These are phyloP conservation scores for Lamprologus ornatipinnis DNA, from an alignment of 2,113 vertebrate species.

Conservation along the genomic window DNA sequence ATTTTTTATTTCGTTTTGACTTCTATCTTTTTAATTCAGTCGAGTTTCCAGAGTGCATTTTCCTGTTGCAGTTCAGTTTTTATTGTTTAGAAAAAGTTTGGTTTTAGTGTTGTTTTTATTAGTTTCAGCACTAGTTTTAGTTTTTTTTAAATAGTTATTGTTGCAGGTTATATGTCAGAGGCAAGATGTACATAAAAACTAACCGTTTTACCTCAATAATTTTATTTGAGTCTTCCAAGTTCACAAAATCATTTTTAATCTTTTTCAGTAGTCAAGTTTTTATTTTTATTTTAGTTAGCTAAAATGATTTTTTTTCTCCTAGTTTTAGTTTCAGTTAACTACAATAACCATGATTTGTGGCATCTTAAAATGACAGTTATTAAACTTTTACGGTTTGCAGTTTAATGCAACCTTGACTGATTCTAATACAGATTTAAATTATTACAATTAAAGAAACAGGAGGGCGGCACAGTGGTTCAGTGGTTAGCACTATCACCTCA, in stretches of 20 bases:
- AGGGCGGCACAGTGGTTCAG: neutral
- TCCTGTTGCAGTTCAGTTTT: neutral
- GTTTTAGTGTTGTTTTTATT: neutral
- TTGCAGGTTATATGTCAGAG: neutral
- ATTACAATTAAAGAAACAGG: neutral
- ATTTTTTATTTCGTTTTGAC: rapidly evolving
- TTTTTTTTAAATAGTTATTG: neutral
- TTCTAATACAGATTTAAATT: neutral
- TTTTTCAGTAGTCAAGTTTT: neutral
- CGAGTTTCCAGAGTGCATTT: neutral
- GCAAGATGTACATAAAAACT: neutral
- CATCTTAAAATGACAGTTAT: neutral
- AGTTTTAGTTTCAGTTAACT: neutral
- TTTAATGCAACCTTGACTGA: neutral
- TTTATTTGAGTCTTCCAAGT: neutral
- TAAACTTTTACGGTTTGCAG: neutral
- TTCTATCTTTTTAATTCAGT: neutral
- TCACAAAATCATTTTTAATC: neutral
- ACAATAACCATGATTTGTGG: neutral
- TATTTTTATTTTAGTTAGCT: neutral
- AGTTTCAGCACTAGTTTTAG: neutral
- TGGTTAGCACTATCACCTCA: neutral
- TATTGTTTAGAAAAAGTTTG: neutral
- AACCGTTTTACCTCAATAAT: neutral
- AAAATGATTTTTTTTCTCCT: neutral